Evolutionary conservation across 1,140 invertebrate genomes (phyloP).

Genomic region (Popillia japonica): DNA sequence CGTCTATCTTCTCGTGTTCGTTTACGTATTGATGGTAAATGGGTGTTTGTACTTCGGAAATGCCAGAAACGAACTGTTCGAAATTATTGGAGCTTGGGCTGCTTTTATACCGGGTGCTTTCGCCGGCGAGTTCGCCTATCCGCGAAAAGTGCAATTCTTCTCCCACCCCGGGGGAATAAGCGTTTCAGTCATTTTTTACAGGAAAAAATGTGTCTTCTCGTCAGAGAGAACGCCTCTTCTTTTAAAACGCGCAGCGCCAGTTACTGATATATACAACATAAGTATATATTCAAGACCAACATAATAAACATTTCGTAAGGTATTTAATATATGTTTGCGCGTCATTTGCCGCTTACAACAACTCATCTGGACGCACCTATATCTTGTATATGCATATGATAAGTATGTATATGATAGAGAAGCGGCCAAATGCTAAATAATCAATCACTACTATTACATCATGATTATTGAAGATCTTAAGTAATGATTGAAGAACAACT

Average conservation of each 20-base stretch:
- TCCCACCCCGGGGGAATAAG: constrained; percentile 45
- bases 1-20: constrained; percentile 60
- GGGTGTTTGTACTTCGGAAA: constrained; percentile 58
- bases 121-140: constrained; percentile 45
- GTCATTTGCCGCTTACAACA: not conserved
- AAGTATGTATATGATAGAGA: not conserved
- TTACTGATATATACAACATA: not conserved
- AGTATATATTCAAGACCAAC: not conserved
- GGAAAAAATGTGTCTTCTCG: constrained; percentile 21
- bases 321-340: not conserved
- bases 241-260: not conserved
- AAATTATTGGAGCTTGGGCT: constrained; percentile 67
- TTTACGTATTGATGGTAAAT: constrained; percentile 8
- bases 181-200: constrained; percentile 66
- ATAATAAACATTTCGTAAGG: not conserved
- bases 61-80: constrained; percentile 76
- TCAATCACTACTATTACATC: not conserved
- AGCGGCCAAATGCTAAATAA: not conserved
- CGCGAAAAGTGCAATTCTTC: constrained; percentile 48
- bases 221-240: constrained; percentile 15
- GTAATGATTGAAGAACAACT: not conserved
- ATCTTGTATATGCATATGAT: not conserved
- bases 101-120: constrained; percentile 65
- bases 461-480: not conserved
- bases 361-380: not conserved